Evolutionary conservation across 2,113 vertebrate species (phyloP).

Genomic region (Podocnemis expansa): DNA sequence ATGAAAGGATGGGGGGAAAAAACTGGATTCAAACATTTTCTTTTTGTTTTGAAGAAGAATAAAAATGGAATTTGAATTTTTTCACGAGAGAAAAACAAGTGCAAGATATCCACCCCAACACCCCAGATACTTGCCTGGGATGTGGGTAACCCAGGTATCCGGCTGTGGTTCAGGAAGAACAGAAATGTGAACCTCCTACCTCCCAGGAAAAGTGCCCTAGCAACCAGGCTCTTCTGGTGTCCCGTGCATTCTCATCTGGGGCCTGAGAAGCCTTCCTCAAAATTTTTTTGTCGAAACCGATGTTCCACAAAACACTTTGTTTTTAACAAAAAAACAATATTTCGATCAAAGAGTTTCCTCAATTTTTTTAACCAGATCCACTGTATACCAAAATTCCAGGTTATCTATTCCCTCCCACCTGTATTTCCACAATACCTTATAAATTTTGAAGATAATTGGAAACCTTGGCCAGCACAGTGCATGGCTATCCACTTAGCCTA

Average conservation of each 20-base stretch:
- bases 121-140: too few species aligned
- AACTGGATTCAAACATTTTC: too few species aligned
- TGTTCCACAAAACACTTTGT: too few species aligned
- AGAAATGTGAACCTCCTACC: not conserved
- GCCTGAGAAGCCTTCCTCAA: not conserved
- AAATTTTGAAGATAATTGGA: not conserved
- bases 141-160: too few species aligned
- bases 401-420: not conserved
- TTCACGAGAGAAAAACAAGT: not conserved
- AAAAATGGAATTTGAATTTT: conserved; percentile 23
- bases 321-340: not conserved
- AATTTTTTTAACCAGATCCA: not conserved
- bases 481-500: not conserved
- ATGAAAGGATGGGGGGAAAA: accelerated
- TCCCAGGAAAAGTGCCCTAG: not conserved
- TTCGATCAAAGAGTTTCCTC: not conserved
- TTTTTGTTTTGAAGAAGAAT: not conserved
- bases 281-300: not conserved
- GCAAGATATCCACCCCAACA: not conserved
- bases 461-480: not conserved
- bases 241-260: not conserved
- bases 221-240: not conserved
- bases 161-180: not conserved
- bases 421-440: not conserved
- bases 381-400: not conserved